Base-by-base conservation (phyloP, 1,140 invertebrate species). In the Wiebesia pumilae region DNA sequence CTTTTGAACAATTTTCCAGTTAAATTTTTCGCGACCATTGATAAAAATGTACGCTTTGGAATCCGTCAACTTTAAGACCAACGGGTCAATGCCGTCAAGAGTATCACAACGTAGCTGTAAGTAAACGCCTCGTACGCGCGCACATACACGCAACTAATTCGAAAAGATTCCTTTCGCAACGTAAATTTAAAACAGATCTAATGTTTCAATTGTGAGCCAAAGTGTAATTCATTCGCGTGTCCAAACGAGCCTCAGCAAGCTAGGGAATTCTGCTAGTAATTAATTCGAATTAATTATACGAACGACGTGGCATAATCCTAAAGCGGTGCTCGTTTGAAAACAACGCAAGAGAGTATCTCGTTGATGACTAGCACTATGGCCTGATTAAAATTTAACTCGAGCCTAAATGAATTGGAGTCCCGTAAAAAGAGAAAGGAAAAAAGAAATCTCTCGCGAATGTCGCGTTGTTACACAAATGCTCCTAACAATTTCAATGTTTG, bases 401-500 rank as follows among this genome's bases (percentile, higher is more conserved):
- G 7, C 80, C 27, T 47, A 35, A 81, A 69, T 65, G 80, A 27
- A 40, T 80, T 58, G 43, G n/a, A n/a, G 77, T n/a, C 40, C 10
- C 12, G 10, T 43, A 83, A 83, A 83, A 84, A 65, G 27, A 33
- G 16, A 27, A 27, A 43, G 24, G 4, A 71, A 38, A 38, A 38
- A 7, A 19, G 35, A 81, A 73, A 84, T 47, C 38, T 19, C 83
- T 38, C 14, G 14, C 65, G 16, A 83, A 71, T 83, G 35, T 83
- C 65, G 19, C 65, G 19, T 30, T 33, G 43, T 47, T 81, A 58
- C 43, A 19, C 65, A 65, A 79, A 83, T 84, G 65, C 81, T 79
- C 77, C 84, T 58, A 87, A 73, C 51, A 81, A 71, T 83, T 80
- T 87, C 58, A 73, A 73, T 83, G 81, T 86, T 86, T 83, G 69